Evolutionary conservation across 2,113 vertebrate genomes (phyloP).

Genomic region (Pluvianellus socialis): DNA sequence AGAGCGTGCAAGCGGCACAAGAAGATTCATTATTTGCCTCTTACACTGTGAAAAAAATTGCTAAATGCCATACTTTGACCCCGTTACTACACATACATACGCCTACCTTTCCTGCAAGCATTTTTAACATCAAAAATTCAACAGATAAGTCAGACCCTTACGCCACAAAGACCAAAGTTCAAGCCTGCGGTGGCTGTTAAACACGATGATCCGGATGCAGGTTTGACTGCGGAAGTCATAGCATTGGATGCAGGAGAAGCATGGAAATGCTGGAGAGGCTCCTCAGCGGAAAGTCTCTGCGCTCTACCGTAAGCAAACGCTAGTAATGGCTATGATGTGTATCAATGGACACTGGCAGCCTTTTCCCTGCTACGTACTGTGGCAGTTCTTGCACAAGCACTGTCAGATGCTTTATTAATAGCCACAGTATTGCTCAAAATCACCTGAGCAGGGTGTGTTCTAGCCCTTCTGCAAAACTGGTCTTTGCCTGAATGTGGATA

Average conservation of each 20-base stretch:
- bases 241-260: background rate
- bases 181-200: background rate
- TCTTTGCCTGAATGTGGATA: background rate
- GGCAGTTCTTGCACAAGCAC: background rate
- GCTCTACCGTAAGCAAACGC: background rate
- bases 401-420: background rate
- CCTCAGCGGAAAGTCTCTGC: background rate
- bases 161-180: background rate
- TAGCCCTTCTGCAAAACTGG: background rate
- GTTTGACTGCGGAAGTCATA: background rate
- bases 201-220: background rate
- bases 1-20: background rate
- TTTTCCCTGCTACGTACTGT: background rate
- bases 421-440: background rate
- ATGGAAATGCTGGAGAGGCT: background rate
- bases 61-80: background rate
- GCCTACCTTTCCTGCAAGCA: background rate
- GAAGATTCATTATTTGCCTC: background rate
- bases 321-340: rapidly evolving
- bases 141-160: background rate
- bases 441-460: background rate
- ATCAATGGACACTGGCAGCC: too few species aligned
- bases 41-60: too few species aligned
- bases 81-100: too few species aligned
- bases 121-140: background rate